Base-by-base conservation (phyloP, 1,140 invertebrate genomes). In the Platyscapa corneri region DNA sequence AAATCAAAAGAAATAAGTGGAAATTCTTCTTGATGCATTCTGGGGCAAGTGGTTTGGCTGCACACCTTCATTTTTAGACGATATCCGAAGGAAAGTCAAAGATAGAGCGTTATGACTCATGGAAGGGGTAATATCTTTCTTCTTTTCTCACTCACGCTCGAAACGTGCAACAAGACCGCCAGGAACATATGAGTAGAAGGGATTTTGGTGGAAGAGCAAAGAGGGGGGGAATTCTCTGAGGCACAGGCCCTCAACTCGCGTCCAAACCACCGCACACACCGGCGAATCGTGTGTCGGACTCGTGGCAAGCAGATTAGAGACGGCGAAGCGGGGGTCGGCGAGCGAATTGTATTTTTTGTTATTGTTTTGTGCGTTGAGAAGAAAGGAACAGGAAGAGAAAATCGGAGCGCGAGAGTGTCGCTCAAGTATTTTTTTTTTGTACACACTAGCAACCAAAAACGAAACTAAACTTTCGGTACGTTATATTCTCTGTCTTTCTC, bases 301-400 rank as follows among this genome's bases (percentile, higher is more conserved):
- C 91, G 90, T 90, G 90, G 91, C 91, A 92, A 91, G 92, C 90
- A 90, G 91, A 90, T 90, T 89, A 91, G 90, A 89, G 90, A 88
- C 90, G 78, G 37, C 3, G 32, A 46, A 34, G 7, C 30, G 76
- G 90, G 89, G 90, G 89, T 91, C 89, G 91, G 89, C 89, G 89
- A 90, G 90, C 90, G 91, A 87, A 85, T 82, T 90, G 91, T 90
- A 89, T 89, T 89, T 90, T 91, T 90, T 92, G 92, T 53, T 32
- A 1, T 16, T 32, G 27, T 42, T 72, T 42, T 7, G 56, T 60
- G 56, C 56, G 20, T 60, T 3, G 20, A 10, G 49, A 53, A 14
- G 18, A 53, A 16, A 2, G 32, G 18, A 30, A 10, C 18, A 10
- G n/a, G n/a, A 53, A 30, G 27, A 42, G 75, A 32, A 27, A 20